Conservation (phyloP, 2,113 vertebrate genomes). For the Chaetops frenatus region DNA sequence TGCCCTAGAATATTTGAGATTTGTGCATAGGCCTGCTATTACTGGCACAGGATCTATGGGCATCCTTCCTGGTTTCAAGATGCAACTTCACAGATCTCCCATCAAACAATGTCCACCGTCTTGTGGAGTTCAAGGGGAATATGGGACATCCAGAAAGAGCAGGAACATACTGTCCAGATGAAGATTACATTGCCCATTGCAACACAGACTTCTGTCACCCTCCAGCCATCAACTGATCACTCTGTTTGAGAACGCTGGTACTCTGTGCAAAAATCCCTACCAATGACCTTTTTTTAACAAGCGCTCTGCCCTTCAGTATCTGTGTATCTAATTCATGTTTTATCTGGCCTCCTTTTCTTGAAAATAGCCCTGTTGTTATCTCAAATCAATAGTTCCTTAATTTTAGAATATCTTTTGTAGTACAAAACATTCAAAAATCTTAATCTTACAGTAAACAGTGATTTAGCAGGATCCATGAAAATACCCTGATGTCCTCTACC, state of each 20-base stretch:
- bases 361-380: neutral
- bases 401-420: neutral
- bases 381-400: neutral
- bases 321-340: neutral
- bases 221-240: neutral
- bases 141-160: neutral
- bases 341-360: neutral
- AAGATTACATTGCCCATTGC: neutral
- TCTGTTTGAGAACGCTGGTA: neutral
- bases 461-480: neutral
- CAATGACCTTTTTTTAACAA: neutral
- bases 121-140: fast-evolving
- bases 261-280: neutral
- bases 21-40: neutral
- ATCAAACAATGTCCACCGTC: neutral
- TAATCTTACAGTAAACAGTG: neutral
- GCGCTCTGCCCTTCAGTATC: neutral
- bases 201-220: neutral
- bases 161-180: neutral
- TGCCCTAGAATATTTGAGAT: neutral
- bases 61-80: neutral
- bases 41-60: neutral
- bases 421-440: neutral
- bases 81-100: neutral
- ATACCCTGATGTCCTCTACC: neutral